Conservation (phyloP, 2,888 invertebrate genomes). For the Phengaris alcon region DNA sequence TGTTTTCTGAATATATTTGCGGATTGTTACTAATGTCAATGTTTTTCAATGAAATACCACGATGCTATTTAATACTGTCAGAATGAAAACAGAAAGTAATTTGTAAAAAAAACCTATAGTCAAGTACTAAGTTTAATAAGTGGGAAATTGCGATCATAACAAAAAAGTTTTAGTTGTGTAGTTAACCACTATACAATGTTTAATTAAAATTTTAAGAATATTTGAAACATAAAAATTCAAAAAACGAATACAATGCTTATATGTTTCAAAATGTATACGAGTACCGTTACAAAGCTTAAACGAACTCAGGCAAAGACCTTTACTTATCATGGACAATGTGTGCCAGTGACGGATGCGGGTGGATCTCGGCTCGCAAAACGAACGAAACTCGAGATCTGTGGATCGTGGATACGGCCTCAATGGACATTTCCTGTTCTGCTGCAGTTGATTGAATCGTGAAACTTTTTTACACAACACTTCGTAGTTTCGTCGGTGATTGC, state of each 20-base stretch:
- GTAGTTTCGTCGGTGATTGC: not conserved
- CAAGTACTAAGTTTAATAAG: too few species aligned
- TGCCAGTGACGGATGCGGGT: conserved; percentile 3
- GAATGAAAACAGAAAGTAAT: too few species aligned
- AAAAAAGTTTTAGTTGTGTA: too few species aligned
- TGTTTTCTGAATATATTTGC: not conserved
- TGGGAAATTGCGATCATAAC: too few species aligned
- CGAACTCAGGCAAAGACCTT: not conserved
- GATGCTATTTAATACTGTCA: too few species aligned
- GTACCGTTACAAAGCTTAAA: not conserved
- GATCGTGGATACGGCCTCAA: conserved; percentile 16
- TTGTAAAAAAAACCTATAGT: too few species aligned
- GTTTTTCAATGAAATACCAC: not conserved
- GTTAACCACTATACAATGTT: too few species aligned
- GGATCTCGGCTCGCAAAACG: conserved; percentile 14
- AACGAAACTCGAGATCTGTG: conserved; percentile 10
- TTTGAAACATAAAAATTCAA: too few species aligned
- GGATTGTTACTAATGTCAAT: not conserved
- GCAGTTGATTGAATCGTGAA: conserved; percentile 18
- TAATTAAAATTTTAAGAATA: too few species aligned
- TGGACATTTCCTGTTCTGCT: conserved; percentile 24
- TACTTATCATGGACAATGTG: conserved; percentile 23
- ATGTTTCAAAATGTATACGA: too few species aligned
- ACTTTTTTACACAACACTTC: conserved; percentile 14
- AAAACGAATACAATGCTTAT: too few species aligned